Base-by-base conservation (phyloP, 2,113 vertebrate species). In the Acrocephalus kingi region DNA sequence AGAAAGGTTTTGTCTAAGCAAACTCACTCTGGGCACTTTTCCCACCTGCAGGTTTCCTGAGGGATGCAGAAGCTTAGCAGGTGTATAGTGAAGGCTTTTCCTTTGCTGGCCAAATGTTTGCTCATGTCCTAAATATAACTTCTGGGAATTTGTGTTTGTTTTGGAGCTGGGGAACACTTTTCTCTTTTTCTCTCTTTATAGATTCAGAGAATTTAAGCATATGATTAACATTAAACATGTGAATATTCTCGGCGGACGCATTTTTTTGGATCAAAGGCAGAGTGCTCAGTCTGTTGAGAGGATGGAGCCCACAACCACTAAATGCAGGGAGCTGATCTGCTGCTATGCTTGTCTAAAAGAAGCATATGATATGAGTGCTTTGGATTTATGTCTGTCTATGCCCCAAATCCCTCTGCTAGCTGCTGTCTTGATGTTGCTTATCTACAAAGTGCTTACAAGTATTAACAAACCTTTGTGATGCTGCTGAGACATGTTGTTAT, bases 251-350 rank as follows among this genome's bases (percentile, higher is more conserved):
- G 4, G 0, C 0, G 7, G 94, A 90, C 82, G 93, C 43, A 19
- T 86, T 94, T 96, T 96, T 96, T 93, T 82, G 87, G 85, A 94
- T 96, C 94, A 94, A 84, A 96, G 87, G 59, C 94, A 75, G 81
- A 85, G 51, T 23, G 71, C 72, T 97, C 52, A 23, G 67, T 77
- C 33, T 83, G 37, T 63, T 55, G 91, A 89, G 84, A 93, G 84
- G 89, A 89, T 86, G 75, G 68, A 96, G 87, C 90, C 82, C 83
- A 56, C 75, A 91, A 51, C 88, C 39, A 45, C 87, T 88, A 61
- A 90, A 74, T 81, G 61, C 85, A 74, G 82, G 72, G 75, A 86
- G 80, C 58, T 82, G 91, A 91, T 94, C 92, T 91, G 82, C 84
- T 14, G 27, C 87, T 72, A 5, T 64, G 56, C 68, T 73, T 86